Conservation (phyloP, 2,797 vertebrate genomes). For the Acrossocheilus fasciatus region DNA sequence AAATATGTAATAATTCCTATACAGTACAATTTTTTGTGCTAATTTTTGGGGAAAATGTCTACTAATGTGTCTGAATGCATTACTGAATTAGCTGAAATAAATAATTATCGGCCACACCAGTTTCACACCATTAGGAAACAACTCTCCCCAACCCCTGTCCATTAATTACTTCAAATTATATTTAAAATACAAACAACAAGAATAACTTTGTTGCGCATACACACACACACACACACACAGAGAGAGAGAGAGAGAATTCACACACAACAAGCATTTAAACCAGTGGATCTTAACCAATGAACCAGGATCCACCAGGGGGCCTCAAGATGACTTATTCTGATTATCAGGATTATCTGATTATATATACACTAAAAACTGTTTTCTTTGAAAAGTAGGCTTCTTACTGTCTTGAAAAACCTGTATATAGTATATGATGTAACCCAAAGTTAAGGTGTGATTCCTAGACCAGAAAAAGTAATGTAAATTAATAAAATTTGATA, state of each 20-base stretch:
- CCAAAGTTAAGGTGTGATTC: too few relatives aligned
- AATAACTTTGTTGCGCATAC: too few relatives aligned
- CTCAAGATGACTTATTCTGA: too few relatives aligned
- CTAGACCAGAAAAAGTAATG: neutral
- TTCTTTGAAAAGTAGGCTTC: neutral
- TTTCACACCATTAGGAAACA: neutral
- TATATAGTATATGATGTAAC: too few relatives aligned
- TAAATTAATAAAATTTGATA: neutral
- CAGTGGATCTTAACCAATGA: neutral
- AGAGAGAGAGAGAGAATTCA: neutral
- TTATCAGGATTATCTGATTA: too few relatives aligned
- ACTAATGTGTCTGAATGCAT: too few relatives aligned
- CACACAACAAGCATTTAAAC: neutral
- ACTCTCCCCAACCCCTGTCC: too few relatives aligned
- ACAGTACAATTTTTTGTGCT: too few relatives aligned
- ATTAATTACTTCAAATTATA: too few relatives aligned
- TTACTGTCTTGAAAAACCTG: too few relatives aligned
- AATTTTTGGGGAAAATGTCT: neutral
- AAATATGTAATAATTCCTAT: neutral
- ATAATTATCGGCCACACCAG: neutral
- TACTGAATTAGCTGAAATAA: neutral
- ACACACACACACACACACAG: neutral
- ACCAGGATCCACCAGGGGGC: neutral
- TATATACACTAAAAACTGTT: too few relatives aligned
- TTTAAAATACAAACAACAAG: neutral